Base-by-base conservation (phyloP, 2,797 vertebrate genomes). In the Phoeniculus purpureus region DNA sequence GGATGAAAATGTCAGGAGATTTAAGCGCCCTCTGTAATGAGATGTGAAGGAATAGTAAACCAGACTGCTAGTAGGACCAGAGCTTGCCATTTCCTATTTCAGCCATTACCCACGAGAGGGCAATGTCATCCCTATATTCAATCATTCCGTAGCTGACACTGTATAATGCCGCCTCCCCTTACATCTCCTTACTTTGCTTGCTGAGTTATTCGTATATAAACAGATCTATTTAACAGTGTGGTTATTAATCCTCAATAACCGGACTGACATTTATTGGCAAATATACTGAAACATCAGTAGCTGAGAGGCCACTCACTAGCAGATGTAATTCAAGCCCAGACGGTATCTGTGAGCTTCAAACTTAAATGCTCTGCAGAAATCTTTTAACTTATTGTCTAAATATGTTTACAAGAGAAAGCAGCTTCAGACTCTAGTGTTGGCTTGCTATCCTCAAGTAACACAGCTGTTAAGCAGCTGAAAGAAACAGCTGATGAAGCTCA, bases 71-170 rank as follows among this genome's bases (percentile, higher is more conserved):
- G 7, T 6, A 29, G 13, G 26, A 13, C n/a, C 23, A 14, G 22
- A 26, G 45, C 2, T 79, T 52, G 17, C 29, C 2, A 1, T 68
- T 61, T 85, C 65, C 72, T 32, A 55, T 62, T 94, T 61, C 68
- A 32, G 56, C 34, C 3, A 11, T 47, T 89, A 74, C 50, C 96
- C 96, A 96, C 94, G 10, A 95, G 96, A 94, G 95, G 96, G 96
- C 96, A 92, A 82, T 94, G 77, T 85, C 45, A 94, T 81, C 88
- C 94, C 51, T 79, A 1, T n/a, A 58, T 87, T 94, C 37, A 60
- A 3, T 11, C 15, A 4, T 8, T 73, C 22, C 1, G 22, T 0
- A 7, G 9, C 23, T 3, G 37, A 5, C 23, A 21, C 22, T 23
- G 1, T 9, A 0, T n/a, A 4, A 19, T 26, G 12, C 15, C 15